Conservation (phyloP, 2,797 vertebrate genomes). For the Gallirallus australis region DNA sequence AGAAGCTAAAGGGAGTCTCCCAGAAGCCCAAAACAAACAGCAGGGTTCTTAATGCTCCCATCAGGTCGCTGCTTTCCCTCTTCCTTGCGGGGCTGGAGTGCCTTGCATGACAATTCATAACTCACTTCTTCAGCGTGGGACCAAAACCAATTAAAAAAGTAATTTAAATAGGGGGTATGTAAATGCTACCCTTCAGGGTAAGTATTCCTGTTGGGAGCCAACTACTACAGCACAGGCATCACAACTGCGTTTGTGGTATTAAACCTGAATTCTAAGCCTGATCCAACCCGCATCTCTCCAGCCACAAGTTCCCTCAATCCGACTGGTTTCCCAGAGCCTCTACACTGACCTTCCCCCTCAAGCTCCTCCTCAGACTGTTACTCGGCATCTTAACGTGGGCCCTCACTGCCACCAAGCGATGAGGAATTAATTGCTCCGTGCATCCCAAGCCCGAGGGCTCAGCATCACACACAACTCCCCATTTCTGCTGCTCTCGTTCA, state of each 20-base stretch:
- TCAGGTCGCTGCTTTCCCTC: background rate
- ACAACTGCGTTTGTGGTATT: accelerated
- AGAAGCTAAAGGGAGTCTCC: background rate
- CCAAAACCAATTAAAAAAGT: background rate
- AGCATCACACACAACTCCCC: background rate
- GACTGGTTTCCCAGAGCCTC: background rate
- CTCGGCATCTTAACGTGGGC: background rate
- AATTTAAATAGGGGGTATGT: background rate
- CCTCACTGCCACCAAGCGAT: slow-evolving; percentile 11
- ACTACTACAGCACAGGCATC: background rate
- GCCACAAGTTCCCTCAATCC: accelerated
- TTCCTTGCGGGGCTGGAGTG: background rate
- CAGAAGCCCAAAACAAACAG: background rate
- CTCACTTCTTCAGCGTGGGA: background rate
- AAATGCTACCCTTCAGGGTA: background rate
- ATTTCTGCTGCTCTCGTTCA: slow-evolving; percentile 41
- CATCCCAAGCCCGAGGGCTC: background rate
- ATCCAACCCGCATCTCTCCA: background rate
- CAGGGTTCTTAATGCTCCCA: background rate
- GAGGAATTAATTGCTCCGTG: background rate
- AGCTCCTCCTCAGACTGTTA: background rate
- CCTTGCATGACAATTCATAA: background rate
- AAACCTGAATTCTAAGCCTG: accelerated
- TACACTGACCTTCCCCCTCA: background rate
- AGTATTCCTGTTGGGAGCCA: background rate